A percentile compares a stretch with the other conserved stretches of the same genome.
phyloP scores from a whole-genome alignment of 2,113 vertebrate genomes.

The Tachycineta bicolor region DNA sequence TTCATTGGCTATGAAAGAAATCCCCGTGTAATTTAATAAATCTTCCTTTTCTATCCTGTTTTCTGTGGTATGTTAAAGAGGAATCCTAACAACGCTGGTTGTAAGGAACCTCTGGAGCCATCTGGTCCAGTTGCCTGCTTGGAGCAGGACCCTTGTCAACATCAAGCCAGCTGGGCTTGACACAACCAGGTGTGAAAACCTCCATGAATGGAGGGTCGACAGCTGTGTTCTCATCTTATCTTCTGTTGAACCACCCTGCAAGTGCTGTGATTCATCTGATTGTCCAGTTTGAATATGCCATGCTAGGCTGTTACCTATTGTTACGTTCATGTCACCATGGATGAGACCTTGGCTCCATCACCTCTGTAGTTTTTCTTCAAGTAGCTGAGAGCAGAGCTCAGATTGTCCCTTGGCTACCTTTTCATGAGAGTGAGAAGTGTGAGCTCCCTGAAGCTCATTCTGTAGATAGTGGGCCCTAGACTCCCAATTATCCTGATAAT shows the following conservation, averaged over 20 bases:
- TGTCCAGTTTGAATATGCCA: neutral
- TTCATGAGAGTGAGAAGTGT: neutral
- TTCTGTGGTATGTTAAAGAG: neutral
- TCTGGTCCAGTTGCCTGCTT: neutral
- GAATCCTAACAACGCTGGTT: neutral
- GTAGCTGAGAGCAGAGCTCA: neutral
- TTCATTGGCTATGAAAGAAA: neutral
- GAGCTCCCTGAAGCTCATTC: neutral
- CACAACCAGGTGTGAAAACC: neutral
- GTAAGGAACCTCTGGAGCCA: neutral
- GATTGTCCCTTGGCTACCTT: neutral
- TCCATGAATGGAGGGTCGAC: neutral
- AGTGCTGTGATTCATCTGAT: neutral
- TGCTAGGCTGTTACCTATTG: neutral
- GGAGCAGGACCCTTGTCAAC: neutral
- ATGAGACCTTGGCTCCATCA: neutral
- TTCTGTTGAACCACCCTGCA: neutral
- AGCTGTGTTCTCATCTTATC: neutral
- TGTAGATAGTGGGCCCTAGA: neutral
- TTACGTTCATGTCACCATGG: neutral
- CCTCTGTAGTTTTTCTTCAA: neutral
- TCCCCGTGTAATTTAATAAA: neutral
- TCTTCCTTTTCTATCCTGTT: neutral
- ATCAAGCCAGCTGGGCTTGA: neutral
- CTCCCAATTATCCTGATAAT: neutral